phyloP scores from a whole-genome alignment of 2,797 vertebrate species.

The Acestrorhynchus altus region DNA sequence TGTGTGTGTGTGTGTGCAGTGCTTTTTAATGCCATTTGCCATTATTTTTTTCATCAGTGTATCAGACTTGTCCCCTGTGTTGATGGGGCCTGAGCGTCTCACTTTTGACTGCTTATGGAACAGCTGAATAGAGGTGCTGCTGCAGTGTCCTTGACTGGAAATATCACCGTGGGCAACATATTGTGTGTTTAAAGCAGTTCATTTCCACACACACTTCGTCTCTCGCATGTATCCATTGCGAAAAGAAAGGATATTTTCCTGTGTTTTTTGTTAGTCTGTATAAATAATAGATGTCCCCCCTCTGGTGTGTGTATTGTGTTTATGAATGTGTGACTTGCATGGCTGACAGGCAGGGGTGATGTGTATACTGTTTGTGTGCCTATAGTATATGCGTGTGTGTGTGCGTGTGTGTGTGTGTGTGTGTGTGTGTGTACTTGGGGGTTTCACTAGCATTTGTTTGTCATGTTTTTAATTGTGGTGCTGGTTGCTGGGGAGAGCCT shows the following conservation, averaged over 20 bases:
- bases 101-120: not conserved
- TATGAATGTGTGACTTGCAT: slow-evolving; percentile 60
- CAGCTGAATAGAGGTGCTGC: slow-evolving; percentile 10
- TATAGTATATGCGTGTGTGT: slow-evolving; percentile 47
- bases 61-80: not conserved
- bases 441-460: slow-evolving; percentile 54
- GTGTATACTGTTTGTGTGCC: slow-evolving; percentile 43
- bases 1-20: not conserved
- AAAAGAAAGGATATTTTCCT: slow-evolving; percentile 20
- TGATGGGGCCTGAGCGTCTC: not conserved
- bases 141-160: slow-evolving; percentile 26
- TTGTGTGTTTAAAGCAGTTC: not conserved
- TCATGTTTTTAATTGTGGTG: slow-evolving; percentile 55
- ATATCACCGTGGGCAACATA: slow-evolving; percentile 1
- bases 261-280: slow-evolving; percentile 25
- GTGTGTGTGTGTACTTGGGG: slow-evolving; percentile 41
- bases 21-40: not conserved
- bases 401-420: slow-evolving; percentile 45
- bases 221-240: slow-evolving; percentile 26
- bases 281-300: slow-evolving; percentile 60
- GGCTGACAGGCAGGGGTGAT: slow-evolving; percentile 65
- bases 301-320: slow-evolving; percentile 56
- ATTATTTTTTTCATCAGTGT: not conserved
- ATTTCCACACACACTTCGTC: slow-evolving; percentile 47
- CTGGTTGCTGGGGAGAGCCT: slow-evolving; percentile 54